phyloP scores from a whole-genome alignment of 2,888 invertebrate species.

The Flexamia atlantica region DNA sequence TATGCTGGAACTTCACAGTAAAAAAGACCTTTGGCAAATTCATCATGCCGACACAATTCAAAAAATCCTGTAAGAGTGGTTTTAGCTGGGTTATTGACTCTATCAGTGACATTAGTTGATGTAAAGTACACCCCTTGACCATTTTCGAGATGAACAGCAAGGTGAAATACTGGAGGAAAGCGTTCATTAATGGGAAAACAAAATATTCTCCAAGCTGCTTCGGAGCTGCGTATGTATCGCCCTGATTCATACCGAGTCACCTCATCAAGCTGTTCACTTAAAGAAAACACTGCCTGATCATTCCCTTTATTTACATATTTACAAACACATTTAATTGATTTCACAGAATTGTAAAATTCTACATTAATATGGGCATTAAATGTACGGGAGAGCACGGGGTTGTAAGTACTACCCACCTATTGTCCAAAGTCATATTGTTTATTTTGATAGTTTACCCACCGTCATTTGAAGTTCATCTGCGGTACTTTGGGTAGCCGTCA shows the following conservation, averaged over 20 bases:
- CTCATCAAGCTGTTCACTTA: conserved; percentile 66
- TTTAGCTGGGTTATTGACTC: conserved; percentile 8
- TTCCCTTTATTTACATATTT: conserved; percentile 70
- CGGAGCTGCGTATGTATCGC: conserved; percentile 66
- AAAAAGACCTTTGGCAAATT: conserved; percentile 65
- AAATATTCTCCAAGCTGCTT: conserved; percentile 68
- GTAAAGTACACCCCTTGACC: conserved; percentile 58
- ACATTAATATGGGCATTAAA: conserved; percentile 69
- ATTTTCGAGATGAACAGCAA: conserved; percentile 60
- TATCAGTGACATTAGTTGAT: conserved; percentile 23
- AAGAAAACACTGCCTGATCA: conserved; percentile 64
- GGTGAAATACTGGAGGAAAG: conserved; percentile 39
- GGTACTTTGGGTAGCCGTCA: conserved; percentile 72
- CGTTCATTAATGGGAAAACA: conserved; percentile 51
- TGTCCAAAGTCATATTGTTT: conserved; percentile 61
- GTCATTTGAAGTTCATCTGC: conserved; percentile 68
- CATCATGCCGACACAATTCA: conserved; percentile 37
- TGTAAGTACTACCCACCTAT: conserved; percentile 68
- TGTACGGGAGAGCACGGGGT: conserved; percentile 63
- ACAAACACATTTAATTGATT: conserved; percentile 69
- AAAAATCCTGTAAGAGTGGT: conserved; percentile 44
- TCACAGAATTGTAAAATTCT: conserved; percentile 69
- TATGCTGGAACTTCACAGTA: conserved; percentile 67
- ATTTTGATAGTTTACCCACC: conserved; percentile 44
- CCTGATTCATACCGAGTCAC: conserved; percentile 67